These are phyloP conservation scores for Gallinago undulata DNA, from an alignment of 2,113 vertebrate genomes.

Conservation along the genomic window DNA sequence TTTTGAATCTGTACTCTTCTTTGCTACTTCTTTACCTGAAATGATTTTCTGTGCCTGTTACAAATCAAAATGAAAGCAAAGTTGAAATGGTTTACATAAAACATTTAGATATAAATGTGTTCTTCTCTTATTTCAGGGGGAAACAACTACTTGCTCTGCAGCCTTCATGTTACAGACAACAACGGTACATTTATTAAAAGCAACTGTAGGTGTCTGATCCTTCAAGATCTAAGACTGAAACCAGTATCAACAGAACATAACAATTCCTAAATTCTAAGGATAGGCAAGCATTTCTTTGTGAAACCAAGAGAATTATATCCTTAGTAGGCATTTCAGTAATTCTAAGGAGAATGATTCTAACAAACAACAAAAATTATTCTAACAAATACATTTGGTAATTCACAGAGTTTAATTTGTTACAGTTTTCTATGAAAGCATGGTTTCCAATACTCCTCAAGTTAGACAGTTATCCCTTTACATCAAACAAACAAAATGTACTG, in stretches of 20 bases:
- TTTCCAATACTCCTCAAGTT: background rate
- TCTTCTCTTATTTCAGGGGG: background rate
- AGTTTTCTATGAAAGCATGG: background rate
- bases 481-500: background rate
- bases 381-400: background rate
- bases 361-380: background rate
- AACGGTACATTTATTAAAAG: background rate
- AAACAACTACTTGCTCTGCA: background rate
- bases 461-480: background rate
- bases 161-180: background rate
- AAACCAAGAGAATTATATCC: background rate
- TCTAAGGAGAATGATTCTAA: background rate
- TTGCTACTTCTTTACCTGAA: conserved; percentile 13
- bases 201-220: background rate
- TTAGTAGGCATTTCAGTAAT: background rate
- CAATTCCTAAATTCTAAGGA: background rate
- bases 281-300: background rate
- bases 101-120: background rate
- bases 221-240: background rate
- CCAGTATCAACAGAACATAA: background rate
- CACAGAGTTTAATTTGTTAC: background rate
- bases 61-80: conserved; percentile 31
- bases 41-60: conserved; percentile 50
- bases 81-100: background rate
- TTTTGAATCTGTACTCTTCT: conserved; percentile 11